Percentiles rank a stretch among this genome's conserved stretches.
These are phyloP conservation scores for Argynnis bischoffii DNA, from an alignment of 2,888 invertebrate species.

Conservation along the genomic window DNA sequence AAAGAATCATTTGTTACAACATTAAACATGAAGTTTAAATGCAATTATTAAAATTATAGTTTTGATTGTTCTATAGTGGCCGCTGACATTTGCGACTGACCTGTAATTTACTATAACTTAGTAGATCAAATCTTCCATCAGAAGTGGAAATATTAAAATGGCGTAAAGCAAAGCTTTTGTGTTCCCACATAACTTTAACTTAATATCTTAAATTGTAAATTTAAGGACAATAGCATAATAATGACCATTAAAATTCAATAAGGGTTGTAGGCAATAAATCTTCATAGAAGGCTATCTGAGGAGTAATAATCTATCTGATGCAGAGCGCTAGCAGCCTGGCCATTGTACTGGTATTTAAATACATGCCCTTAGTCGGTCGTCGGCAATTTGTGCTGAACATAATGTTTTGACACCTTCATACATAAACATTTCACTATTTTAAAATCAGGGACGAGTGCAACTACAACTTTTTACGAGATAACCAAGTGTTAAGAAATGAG, in stretches of 20 bases:
- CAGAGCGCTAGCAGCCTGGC: constrained; percentile 53
- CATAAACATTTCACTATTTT: constrained; percentile 67
- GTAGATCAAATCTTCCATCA: constrained; percentile 54
- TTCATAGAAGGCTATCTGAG: constrained; percentile 78
- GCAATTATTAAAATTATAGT: constrained; percentile 33
- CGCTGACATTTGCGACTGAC: constrained; percentile 50
- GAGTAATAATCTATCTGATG: constrained; percentile 76
- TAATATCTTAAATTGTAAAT: constrained; percentile 44
- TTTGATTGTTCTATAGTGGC: constrained; percentile 23
- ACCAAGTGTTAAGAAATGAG: background rate
- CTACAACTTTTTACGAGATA: background rate
- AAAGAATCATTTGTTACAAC: constrained; percentile 27
- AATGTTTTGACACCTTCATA: constrained; percentile 78
- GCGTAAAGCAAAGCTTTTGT: constrained; percentile 48
- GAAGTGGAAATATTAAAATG: constrained; percentile 49
- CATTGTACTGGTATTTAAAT: constrained; percentile 75
- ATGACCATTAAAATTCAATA: constrained; percentile 78
- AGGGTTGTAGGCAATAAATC: constrained; percentile 72
- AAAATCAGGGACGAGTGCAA: constrained; percentile 47
- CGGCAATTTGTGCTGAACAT: constrained; percentile 72
- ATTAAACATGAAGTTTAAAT: constrained; percentile 30
- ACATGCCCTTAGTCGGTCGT: constrained; percentile 66
- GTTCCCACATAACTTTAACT: constrained; percentile 45
- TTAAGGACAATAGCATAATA: constrained; percentile 63
- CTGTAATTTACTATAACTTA: constrained; percentile 47